A percentile compares a stretch with the other conserved stretches of the same genome.
These are phyloP conservation scores for Drosophila mayri DNA, from an alignment of 1,140 invertebrate species.

Conservation along the genomic window DNA sequence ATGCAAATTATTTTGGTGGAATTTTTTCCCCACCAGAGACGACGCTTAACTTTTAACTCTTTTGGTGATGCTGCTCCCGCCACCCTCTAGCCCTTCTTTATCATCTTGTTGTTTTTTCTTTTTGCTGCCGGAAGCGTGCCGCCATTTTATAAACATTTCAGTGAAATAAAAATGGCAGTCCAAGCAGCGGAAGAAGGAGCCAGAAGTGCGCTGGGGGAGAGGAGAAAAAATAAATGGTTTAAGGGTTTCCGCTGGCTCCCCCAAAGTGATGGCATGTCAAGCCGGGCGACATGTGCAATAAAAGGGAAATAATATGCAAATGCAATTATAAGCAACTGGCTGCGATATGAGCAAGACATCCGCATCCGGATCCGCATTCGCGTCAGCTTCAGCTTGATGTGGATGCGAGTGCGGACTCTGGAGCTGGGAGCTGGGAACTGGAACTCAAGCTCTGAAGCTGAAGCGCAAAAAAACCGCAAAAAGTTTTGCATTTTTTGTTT, in stretches of 20 bases:
- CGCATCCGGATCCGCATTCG: slow-evolving; percentile 17
- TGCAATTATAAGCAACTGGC: slow-evolving; percentile 79
- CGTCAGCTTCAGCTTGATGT: slow-evolving; percentile 6
- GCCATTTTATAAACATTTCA: slow-evolving; percentile 78
- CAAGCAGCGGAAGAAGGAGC: slow-evolving; percentile 27
- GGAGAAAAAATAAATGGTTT: slow-evolving; percentile 47
- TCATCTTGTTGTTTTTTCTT: slow-evolving; percentile 10
- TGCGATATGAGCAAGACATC: slow-evolving; percentile 66
- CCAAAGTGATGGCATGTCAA: slow-evolving; percentile 67
- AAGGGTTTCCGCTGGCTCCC: slow-evolving; percentile 41
- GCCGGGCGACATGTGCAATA: slow-evolving; percentile 78
- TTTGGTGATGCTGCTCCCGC: slow-evolving; percentile 22
- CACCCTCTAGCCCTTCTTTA: not conserved
- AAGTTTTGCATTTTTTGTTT: slow-evolving; percentile 49
- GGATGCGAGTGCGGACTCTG: slow-evolving; percentile 1
- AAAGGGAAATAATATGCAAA: slow-evolving; percentile 82
- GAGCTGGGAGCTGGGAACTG: slow-evolving; percentile 1
- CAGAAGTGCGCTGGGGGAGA: slow-evolving; percentile 11
- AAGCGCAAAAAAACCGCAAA: slow-evolving; percentile 55
- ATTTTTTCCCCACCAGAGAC: slow-evolving; percentile 47
- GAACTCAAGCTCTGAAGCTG: slow-evolving; percentile 8
- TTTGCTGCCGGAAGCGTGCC: slow-evolving; percentile 57
- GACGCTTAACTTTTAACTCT: slow-evolving; percentile 76
- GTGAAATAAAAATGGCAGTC: slow-evolving; percentile 53
- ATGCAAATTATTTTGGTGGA: slow-evolving; percentile 78